A percentile compares a stretch with the other conserved stretches of the same genome.
Evolutionary conservation across 2,113 vertebrate species (phyloP).

Genomic region (Passer domesticus): DNA sequence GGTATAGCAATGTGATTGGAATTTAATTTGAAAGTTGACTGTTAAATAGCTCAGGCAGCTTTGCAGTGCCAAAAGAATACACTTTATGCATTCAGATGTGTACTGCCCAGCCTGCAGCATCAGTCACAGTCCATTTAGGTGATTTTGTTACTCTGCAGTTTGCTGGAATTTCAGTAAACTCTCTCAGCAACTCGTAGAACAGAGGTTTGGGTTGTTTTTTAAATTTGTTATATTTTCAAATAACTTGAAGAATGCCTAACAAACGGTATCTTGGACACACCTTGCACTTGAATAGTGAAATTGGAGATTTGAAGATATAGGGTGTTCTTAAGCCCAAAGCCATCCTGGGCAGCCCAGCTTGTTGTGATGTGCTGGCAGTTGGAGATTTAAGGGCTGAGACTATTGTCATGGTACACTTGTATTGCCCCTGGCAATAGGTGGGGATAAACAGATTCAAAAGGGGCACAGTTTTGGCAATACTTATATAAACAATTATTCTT

Average conservation of each 20-base stretch:
- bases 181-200: background rate
- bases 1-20: background rate
- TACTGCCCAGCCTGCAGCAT: background rate
- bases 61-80: background rate
- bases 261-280: background rate
- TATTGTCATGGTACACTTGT: background rate
- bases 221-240: background rate
- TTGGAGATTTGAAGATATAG: background rate
- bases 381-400: background rate
- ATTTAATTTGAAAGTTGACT: background rate
- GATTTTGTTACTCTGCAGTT: background rate
- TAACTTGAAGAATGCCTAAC: no score
- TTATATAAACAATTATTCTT: background rate
- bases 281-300: background rate
- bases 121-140: background rate
- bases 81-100: background rate
- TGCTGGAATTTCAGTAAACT: background rate
- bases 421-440: background rate
- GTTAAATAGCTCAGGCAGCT: background rate
- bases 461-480: background rate
- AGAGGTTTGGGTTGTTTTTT: background rate
- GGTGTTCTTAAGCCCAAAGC: background rate
- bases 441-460: background rate
- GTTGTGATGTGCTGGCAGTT: background rate
- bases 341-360: background rate